Evolutionary conservation across 1,140 invertebrate species (phyloP), one percentile per base, ranked within the genome.

Genomic region (Varroa destructor): DNA sequence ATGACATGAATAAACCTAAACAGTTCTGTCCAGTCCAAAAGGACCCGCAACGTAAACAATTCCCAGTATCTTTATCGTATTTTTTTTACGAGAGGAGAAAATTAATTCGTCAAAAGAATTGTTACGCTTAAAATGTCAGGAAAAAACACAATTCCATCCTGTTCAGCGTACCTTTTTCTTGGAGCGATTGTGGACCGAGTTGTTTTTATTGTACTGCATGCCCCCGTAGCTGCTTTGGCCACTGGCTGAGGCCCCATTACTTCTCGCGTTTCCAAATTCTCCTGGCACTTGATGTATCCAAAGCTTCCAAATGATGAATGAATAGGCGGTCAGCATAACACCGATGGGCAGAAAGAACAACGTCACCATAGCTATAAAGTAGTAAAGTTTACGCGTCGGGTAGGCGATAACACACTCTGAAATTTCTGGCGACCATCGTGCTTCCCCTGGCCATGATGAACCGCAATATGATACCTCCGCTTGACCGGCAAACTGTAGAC

Each of bases 261-360:
- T 75, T 25, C 74, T 74, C n/a, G 75, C 75, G 6, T 73, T 71
- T 40, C 76, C 74, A 37, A 74, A 72, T 64, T 79, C 78, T 4
- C 78, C 78, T 1, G 78, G 78, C 0, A 76, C 72, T 64, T 76
- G 72, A 6, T 74, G 75, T 8, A 75, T 74, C 78, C 78, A 79
- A 0, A 79, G 74, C 42, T 79, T 81, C 72, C 78, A 76, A 42
- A 83, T 81, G 55, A 84, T 82, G 56, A 82, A 72, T 8, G 75
- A 71, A 74, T 84, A 84, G 4, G 81, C 81, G 8, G 78, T 75
- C 0, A 78, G 72, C 83, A 83, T 83, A 14, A 82, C 76, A 10
- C 79, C 54, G 12, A 82, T 79, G 0, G 83, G 83, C 46, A 83
- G 72, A 75, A 83, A 83, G 77, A 81, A 83, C n/a, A 84, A 74